phyloP scores from a whole-genome alignment of 2,888 invertebrate species.

The Nephrocerus scutellatus region DNA sequence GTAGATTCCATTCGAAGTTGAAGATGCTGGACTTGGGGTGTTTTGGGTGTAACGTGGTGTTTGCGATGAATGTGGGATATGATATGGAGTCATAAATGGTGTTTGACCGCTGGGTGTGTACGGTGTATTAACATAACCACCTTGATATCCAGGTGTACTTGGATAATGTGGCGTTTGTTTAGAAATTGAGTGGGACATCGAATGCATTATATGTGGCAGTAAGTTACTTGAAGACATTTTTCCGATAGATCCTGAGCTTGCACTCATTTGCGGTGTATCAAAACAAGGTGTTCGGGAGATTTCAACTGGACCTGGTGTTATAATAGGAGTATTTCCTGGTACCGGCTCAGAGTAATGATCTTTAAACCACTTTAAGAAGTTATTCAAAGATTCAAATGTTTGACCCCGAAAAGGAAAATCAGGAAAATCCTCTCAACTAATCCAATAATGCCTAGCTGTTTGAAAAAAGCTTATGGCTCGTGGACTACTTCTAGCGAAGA shows the following conservation, averaged over 20 bases:
- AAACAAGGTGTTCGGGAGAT: slow-evolving; percentile 29
- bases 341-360: slow-evolving; percentile 92
- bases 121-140: slow-evolving; percentile 73
- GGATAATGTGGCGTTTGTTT: slow-evolving; percentile 62
- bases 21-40: slow-evolving; percentile 44
- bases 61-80: slow-evolving; percentile 61
- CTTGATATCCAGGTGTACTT: slow-evolving; percentile 62
- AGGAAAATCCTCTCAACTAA: no score
- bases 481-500: no score
- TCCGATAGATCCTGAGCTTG: slow-evolving; percentile 60
- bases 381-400: slow-evolving; percentile 66
- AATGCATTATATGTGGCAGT: slow-evolving; percentile 68
- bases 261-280: slow-evolving; percentile 31
- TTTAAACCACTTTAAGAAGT: slow-evolving; percentile 93
- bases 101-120: slow-evolving; percentile 91
- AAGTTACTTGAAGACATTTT: no score
- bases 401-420: slow-evolving; percentile 82
- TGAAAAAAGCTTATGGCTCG: no score
- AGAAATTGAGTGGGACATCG: slow-evolving; percentile 65
- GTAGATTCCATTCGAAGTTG: slow-evolving; percentile 49
- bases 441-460: no score
- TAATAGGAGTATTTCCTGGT: slow-evolving; percentile 61
- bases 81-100: slow-evolving; percentile 88
- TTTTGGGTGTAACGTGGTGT: slow-evolving; percentile 57
- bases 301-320: slow-evolving; percentile 57